phyloP scores from a whole-genome alignment of 2,888 invertebrate genomes.

The Melitaea athalia region DNA sequence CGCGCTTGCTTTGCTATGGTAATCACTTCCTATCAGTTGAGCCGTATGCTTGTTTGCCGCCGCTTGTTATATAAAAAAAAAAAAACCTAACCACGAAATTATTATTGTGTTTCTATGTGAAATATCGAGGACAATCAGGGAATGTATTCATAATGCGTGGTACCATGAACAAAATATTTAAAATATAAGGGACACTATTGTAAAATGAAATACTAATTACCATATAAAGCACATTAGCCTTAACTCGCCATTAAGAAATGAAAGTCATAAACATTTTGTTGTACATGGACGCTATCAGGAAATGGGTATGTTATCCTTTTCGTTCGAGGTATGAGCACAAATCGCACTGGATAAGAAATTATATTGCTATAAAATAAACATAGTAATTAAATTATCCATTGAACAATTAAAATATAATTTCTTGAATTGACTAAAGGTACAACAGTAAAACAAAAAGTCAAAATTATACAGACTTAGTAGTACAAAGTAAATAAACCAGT shows the following conservation, averaged over 20 bases:
- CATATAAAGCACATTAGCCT: conserved; percentile 44
- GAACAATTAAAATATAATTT: no score
- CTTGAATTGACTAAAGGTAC: no score
- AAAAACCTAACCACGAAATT: no score
- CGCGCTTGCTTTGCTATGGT: no score
- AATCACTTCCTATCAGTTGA: no score
- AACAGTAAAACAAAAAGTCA: no score
- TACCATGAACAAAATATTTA: conserved; percentile 1
- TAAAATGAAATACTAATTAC: conserved; percentile 31
- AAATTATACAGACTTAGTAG: no score
- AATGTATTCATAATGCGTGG: neutral
- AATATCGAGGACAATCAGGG: neutral
- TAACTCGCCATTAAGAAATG: conserved; percentile 45
- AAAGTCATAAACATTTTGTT: conserved; percentile 33
- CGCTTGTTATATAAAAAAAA: no score
- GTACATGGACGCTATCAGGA: conserved; percentile 16
- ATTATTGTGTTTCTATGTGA: no score
- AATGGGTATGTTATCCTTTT: conserved; percentile 16
- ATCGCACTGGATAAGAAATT: neutral
- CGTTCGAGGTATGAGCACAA: neutral
- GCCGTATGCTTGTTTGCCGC: no score
- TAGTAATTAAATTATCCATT: neutral
- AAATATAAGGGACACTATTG: conserved; percentile 10
- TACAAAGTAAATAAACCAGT: no score
- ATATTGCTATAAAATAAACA: neutral